A percentile compares a stretch with the other conserved stretches of the same genome.
These are phyloP conservation scores for Mionectes olivaceus DNA, from an alignment of 2,797 vertebrate species.

Conservation along the genomic window DNA sequence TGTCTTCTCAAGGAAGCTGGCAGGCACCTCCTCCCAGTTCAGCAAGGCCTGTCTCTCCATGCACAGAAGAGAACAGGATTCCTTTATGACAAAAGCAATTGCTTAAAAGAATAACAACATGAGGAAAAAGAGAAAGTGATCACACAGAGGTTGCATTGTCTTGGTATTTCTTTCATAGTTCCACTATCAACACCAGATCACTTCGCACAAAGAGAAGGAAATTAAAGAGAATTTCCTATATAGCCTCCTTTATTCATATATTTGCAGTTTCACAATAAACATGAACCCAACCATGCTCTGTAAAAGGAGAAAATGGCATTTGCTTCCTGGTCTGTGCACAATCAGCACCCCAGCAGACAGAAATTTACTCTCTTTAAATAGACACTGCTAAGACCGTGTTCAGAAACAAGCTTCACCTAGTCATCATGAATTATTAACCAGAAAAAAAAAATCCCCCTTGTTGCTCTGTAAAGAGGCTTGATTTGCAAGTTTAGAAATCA, in stretches of 20 bases:
- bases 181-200: not conserved
- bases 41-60: not conserved
- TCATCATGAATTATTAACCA: conserved; percentile 76
- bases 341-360: not conserved
- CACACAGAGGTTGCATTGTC: not conserved
- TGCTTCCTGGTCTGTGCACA: not conserved
- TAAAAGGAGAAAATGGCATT: not conserved
- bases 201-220: not conserved
- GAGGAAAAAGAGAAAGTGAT: not conserved
- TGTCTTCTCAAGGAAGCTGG: not conserved
- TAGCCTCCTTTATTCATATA: not conserved
- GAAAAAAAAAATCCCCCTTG: conserved; percentile 47
- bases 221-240: not conserved
- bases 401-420: conserved; percentile 56
- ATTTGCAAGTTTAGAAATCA: conserved; percentile 75
- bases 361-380: conserved; percentile 56
- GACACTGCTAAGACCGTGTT: conserved; percentile 43
- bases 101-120: not conserved
- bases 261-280: not conserved
- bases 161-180: not conserved
- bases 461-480: conserved; percentile 59
- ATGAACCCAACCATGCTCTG: not conserved
- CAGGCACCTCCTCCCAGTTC: not conserved
- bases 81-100: not conserved
- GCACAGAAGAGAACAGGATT: not conserved